Percentiles rank a stretch among this genome's conserved stretches.
phyloP scores from a whole-genome alignment of 1,140 invertebrate genomes.

The Drosophila ananassae region DNA sequence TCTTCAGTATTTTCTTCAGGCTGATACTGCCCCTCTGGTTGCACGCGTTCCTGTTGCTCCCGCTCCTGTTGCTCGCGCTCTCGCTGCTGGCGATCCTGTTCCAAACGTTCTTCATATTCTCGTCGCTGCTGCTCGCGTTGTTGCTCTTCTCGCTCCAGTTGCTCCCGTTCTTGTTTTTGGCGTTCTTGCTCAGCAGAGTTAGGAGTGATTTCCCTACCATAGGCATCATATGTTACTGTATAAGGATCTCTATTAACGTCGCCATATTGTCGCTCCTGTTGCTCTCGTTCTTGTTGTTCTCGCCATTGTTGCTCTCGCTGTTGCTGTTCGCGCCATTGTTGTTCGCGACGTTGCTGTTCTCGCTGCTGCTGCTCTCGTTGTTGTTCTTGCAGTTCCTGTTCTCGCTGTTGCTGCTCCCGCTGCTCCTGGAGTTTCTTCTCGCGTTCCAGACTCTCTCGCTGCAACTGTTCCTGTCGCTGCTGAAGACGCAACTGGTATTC shows the following conservation, averaged over 20 bases:
- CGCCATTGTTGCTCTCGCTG: constrained; percentile 1
- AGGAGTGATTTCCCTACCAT: neutral
- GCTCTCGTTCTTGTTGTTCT: constrained; percentile 24
- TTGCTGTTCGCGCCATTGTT: neutral
- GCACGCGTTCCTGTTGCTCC: neutral
- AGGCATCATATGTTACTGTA: neutral
- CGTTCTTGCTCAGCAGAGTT: constrained; percentile 10
- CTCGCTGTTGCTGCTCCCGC: constrained; percentile 18
- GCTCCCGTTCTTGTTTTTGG: constrained; percentile 17
- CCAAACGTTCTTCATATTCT: constrained; percentile 4
- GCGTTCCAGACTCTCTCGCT: constrained; percentile 6
- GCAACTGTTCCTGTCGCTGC: constrained; percentile 7
- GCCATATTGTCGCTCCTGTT: constrained; percentile 3
- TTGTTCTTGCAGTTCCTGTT: neutral
- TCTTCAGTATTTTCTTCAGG: neutral
- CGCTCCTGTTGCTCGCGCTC: constrained; percentile 5
- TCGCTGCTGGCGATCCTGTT: constrained; percentile 2
- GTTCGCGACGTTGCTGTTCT: constrained; percentile 8
- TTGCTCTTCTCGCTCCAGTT: neutral
- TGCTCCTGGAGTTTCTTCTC: constrained; percentile 7
- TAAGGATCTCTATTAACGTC: neutral
- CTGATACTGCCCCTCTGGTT: constrained; percentile 14
- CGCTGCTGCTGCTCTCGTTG: constrained; percentile 11
- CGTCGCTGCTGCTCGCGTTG: neutral
- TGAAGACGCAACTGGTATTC: neutral